Evolutionary conservation across 1,140 invertebrate species (phyloP), one percentile per base, ranked within the genome.

Genomic region (Tenebrio molitor): DNA sequence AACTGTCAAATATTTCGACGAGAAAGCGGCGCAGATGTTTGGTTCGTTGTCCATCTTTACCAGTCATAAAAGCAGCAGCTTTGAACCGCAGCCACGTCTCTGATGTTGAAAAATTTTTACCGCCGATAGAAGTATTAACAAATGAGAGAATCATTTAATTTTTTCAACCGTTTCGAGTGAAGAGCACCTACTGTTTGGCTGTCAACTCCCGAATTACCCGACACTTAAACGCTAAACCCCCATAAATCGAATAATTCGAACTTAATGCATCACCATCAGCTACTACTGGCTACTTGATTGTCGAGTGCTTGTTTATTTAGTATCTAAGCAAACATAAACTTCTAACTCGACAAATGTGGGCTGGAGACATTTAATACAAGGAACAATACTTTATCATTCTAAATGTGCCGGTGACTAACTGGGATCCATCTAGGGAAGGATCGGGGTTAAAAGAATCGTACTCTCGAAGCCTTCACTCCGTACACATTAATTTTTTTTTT

Each of bases 251-350:
- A 50, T 50, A 50, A 50, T 50, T 21, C 44, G 17, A 50, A 50
- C 16, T 50, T 7, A 41, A 14, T 41, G 36, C 36, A 41, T 41
- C 36, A 41, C 3, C 36, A 41, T 41, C n/a, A 41, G 17, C 44
- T 50, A 50, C 44, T 50, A 50, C 44, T 50, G 17, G 44, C 44
- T 50, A 19, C 44, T 50, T 50, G 44, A 50, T 50, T 50, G 44
- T 50, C 44, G 23, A 50, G 15, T 50, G 44, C 1, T 50, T 50
- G 44, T 50, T 50, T 50, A 50, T 50, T 50, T 50, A 50, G 44
- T 50, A 21, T 50, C 44, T 50, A 21, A 50, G 44, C 44, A 50
- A 50, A 50, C 44, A 50, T 50, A 50, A 50, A 50, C 44, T 50
- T 50, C 44, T 50, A 50, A 17, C 23, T 19, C 44, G n/a, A n/a